These are phyloP conservation scores for Cremastinae sp. DNA, from an alignment of 2,888 invertebrate species.

Conservation along the genomic window DNA sequence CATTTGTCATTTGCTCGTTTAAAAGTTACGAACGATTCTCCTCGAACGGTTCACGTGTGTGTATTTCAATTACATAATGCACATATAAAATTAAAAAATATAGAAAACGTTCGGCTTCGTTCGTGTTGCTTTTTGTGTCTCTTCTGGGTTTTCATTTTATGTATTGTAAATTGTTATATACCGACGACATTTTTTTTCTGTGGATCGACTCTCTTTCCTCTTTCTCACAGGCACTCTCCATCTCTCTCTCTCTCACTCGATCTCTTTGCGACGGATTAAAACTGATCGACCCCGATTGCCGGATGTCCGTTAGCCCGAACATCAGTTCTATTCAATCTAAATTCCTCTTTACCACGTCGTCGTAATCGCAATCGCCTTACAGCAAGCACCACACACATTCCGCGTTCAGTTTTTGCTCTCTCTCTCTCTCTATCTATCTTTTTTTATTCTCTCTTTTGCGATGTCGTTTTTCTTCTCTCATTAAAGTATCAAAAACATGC, in stretches of 20 bases:
- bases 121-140: slow-evolving; percentile 31
- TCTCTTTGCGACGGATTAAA: slow-evolving; percentile 47
- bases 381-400: slow-evolving; percentile 63
- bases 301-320: slow-evolving; percentile 51
- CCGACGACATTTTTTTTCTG: slow-evolving; percentile 39
- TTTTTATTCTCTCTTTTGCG: neutral
- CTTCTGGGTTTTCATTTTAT: slow-evolving; percentile 46
- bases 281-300: slow-evolving; percentile 54
- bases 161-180: slow-evolving; percentile 45
- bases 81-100: slow-evolving; percentile 79
- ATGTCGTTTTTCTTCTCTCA: too few species aligned
- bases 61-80: slow-evolving; percentile 74
- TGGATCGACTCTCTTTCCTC: slow-evolving; percentile 38
- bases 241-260: slow-evolving; percentile 42
- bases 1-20: slow-evolving; percentile 64
- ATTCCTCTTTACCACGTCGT: slow-evolving; percentile 35
- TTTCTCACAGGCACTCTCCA: slow-evolving; percentile 8
- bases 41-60: slow-evolving; percentile 61
- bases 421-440: neutral
- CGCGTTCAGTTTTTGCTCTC: slow-evolving; percentile 15
- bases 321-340: slow-evolving; percentile 39
- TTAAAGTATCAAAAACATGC: slow-evolving; percentile 15
- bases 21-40: slow-evolving; percentile 71
- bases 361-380: slow-evolving; percentile 58
- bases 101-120: slow-evolving; percentile 73